Evolutionary conservation across 2,797 vertebrate genomes (phyloP), one percentile per base, ranked within the genome.

Genomic region (Melanogrammus aeglefinus): DNA sequence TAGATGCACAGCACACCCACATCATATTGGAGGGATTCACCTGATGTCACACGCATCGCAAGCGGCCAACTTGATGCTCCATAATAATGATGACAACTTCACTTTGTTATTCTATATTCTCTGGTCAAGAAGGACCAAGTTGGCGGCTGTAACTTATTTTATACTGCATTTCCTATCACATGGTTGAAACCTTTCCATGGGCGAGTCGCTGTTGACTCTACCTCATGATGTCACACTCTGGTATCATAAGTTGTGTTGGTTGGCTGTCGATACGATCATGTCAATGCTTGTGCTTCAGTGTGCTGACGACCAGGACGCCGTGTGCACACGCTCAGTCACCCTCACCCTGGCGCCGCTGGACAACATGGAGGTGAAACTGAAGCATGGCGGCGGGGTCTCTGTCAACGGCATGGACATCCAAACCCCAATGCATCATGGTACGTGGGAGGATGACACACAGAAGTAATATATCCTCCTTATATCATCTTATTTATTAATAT

Each of bases 381-480:
- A 98, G 84, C 97, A 98, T 0, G 98, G 98, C 57, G 97, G 97
- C 10, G 84, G 96, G 38, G 91, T 99, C 12, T 94, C 96, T 3
- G 84, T 99, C 83, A 96, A 97, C 33, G 94, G 95, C 81, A 95
- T 96, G 91, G 96, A 99, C 35, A 81, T 99, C 83, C 96, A 96
- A 86, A 93, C 94, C 2, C 98, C 98, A 41, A 92, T 97, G 86
- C 86, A 94, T 77, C 95, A 97, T 84, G 97, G 97, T 99, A 88
- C n/a, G 38, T 38, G 35, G 21, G 72, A 21, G n/a, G 33, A 27
- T 24, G 29, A 35, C 29, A 35, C 70, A 0, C 31, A 35, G 31
- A 69, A 69, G 63, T 27, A 27, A 69, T 63, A 6, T 18, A 0
- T 57, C 51, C 51, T n/a, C 21, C 47, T 51, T 51, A 5, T 0